Evolutionary conservation across 2,113 vertebrate species (phyloP).

Genomic region (Platycercus adscitus): DNA sequence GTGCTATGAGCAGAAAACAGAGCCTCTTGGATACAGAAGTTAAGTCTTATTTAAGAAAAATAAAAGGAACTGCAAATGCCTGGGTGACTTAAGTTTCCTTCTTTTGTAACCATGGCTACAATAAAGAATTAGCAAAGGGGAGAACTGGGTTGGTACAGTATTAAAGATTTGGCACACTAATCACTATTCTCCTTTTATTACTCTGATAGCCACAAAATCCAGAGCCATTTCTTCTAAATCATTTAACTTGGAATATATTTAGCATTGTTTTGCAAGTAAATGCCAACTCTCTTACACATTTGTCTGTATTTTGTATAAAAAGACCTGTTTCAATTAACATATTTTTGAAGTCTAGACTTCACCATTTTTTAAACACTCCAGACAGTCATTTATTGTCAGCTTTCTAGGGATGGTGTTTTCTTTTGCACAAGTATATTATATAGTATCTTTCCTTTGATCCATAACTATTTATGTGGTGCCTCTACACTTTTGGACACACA

Average conservation of each 20-base stretch:
- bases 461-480: background rate
- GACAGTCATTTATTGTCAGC: slow-evolving; percentile 7
- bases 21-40: background rate
- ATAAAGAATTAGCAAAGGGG: slow-evolving; percentile 17
- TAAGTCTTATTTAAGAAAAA: slow-evolving; percentile 7
- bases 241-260: slow-evolving; percentile 14
- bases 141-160: background rate
- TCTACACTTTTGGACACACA: background rate
- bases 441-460: background rate
- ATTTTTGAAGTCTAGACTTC: slow-evolving; percentile 40
- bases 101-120: slow-evolving; percentile 31
- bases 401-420: background rate
- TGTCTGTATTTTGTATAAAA: background rate
- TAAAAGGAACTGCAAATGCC: background rate
- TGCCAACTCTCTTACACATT: background rate
- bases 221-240: slow-evolving; percentile 12
- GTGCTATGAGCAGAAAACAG: background rate
- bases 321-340: background rate
- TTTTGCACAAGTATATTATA: background rate
- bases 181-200: slow-evolving; percentile 31
- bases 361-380: background rate
- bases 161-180: slow-evolving; percentile 33
- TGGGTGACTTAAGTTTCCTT: background rate
- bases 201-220: background rate
- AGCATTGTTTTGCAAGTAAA: slow-evolving; percentile 12